phyloP scores from a whole-genome alignment of 2,888 invertebrate species.

The Drosophila mayaguana region DNA sequence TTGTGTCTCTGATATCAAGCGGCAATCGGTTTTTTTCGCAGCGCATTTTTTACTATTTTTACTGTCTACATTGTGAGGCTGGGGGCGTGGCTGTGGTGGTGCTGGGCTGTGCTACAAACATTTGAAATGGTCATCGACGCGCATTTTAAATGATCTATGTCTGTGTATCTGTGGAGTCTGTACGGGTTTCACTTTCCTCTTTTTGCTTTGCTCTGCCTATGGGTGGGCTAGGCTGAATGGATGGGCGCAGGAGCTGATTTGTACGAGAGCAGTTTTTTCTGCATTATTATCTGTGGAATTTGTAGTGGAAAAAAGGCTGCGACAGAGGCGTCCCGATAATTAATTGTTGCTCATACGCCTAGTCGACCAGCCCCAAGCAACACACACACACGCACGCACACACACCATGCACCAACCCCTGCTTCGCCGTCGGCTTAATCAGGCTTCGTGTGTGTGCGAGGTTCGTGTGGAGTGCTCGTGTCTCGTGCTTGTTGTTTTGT shows the following conservation, averaged over 20 bases:
- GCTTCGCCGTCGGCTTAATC: slow-evolving; percentile 59
- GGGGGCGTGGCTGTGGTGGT: slow-evolving; percentile 44
- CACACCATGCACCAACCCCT: slow-evolving; percentile 3
- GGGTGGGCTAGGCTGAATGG: slow-evolving; percentile 11
- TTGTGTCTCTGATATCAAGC: slow-evolving; percentile 78
- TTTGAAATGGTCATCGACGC: slow-evolving; percentile 82
- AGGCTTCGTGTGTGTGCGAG: slow-evolving; percentile 62
- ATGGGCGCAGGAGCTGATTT: slow-evolving; percentile 24
- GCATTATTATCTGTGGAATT: slow-evolving; percentile 59
- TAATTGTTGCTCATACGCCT: slow-evolving; percentile 78
- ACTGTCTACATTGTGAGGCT: slow-evolving; percentile 64
- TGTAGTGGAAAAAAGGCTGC: slow-evolving; percentile 55
- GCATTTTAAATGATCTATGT: slow-evolving; percentile 82
- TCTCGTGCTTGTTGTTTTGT: slow-evolving; percentile 70
- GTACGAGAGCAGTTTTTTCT: slow-evolving; percentile 19
- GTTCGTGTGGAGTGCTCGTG: slow-evolving; percentile 46
- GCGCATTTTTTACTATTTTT: slow-evolving; percentile 68
- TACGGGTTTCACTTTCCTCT: not conserved
- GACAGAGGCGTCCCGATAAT: slow-evolving; percentile 65
- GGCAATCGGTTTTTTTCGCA: slow-evolving; percentile 67
- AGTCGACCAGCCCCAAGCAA: slow-evolving; percentile 45
- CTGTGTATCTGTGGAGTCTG: slow-evolving; percentile 25
- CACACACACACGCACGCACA: slow-evolving; percentile 47
- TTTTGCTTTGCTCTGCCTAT: not conserved
- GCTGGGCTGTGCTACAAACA: slow-evolving; percentile 52